Percentiles rank a stretch among this genome's conserved stretches.
Evolutionary conservation across 2,797 vertebrate species (phyloP).

Genomic region (Mormyrops boulengeri): DNA sequence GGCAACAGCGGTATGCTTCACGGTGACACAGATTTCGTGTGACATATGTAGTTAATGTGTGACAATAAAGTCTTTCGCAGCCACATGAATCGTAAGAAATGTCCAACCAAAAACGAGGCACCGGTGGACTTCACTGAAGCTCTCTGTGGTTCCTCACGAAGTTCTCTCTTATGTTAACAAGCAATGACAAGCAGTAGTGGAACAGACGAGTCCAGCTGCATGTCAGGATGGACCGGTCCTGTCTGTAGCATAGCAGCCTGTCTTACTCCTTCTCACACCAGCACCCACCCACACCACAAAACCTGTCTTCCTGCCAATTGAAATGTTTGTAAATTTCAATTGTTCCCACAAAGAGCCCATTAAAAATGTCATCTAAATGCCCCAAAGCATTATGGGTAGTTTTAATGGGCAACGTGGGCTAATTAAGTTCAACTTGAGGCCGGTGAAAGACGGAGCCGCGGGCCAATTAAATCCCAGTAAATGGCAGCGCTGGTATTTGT

Average conservation of each 20-base stretch:
- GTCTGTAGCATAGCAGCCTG: not conserved
- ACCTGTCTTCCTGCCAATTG: not conserved
- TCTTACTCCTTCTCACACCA: not conserved
- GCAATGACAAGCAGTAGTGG: not conserved
- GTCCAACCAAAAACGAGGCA: not conserved
- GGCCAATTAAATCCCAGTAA: conserved; percentile 88
- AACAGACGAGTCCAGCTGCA: not conserved
- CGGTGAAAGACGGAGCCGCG: conserved; percentile 70
- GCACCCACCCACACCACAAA: not conserved
- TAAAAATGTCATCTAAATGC: conserved; percentile 46
- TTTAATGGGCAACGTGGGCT: conserved; percentile 50
- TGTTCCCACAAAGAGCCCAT: conserved; percentile 40
- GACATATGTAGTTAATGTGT: not conserved
- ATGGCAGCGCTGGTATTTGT: conserved; percentile 94
- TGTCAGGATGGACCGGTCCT: not conserved
- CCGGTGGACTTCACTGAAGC: not conserved
- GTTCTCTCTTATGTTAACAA: not conserved
- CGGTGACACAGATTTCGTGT: not conserved
- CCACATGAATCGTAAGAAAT: not conserved
- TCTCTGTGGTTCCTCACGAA: not conserved
- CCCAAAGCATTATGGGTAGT: conserved; percentile 46
- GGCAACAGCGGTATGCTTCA: not conserved
- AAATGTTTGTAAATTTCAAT: conserved; percentile 40
- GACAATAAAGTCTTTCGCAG: not conserved
- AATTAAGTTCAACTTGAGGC: conserved; percentile 79